Base-by-base conservation (phyloP, 1,140 invertebrate species). In the Rhizoglyphus robini region DNA sequence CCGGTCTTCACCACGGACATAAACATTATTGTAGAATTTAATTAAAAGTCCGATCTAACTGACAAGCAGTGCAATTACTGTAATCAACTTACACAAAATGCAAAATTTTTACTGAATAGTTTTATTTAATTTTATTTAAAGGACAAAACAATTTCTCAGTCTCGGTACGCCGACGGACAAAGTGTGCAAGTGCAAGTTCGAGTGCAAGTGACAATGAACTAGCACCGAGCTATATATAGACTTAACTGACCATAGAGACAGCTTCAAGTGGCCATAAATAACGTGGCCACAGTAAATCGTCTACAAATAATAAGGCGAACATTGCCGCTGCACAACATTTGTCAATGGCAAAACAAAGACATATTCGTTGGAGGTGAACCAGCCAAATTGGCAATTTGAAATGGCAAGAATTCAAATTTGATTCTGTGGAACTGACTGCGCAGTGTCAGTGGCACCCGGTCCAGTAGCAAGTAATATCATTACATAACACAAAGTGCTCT, bases 201-300 rank as follows among this genome's bases (percentile, higher is more conserved):
- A 41, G 18, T 41, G 36, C 8, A 41, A 11, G 36, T 11, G 36
- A 41, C 8, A 41, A 18, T 18, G 36, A 18, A 18, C 8, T 11
- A 41, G 36, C 8, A 41, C 8, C 36, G 36, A n/a, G n/a, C n/a
- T n/a, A n/a, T n/a, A n/a, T n/a, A n/a, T n/a, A n/a, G n/a, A n/a
- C n/a, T n/a, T n/a, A n/a, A n/a, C n/a, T n/a, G n/a, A n/a, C n/a
- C n/a, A n/a, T n/a, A n/a, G n/a, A n/a, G n/a, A n/a, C n/a, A n/a
- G 20, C 51, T 54, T 54, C 51, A 54, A 54, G 51, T 54, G 51
- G 23, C 51, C 8, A 54, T 54, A 54, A 54, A 54, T 54, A 54
- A 27, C 51, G 51, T 54, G 8, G 51, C 51, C 51, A 20, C 51
- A 41, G 36, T 41, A 54, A 54, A 54, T 54, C 8, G 51, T 54